phyloP scores from a whole-genome alignment of 35 echinoderm and acorn worm species.

The Strongylocentrotus purpuratus region DNA sequence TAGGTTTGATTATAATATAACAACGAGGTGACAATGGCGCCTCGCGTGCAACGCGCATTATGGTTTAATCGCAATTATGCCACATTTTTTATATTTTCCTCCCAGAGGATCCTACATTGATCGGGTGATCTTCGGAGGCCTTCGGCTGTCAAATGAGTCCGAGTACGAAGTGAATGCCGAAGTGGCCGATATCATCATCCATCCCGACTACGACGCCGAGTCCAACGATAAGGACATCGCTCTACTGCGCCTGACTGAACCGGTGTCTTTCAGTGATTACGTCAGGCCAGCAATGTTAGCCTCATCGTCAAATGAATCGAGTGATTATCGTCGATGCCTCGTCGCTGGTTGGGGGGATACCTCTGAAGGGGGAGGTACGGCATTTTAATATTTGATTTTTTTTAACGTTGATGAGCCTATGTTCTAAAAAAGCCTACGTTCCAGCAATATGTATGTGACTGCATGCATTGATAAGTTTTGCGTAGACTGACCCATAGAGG shows the following conservation, averaged over 20 bases:
- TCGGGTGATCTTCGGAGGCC: background rate
- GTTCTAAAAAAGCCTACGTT: no score
- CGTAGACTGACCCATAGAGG: no score
- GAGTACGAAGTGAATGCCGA: background rate
- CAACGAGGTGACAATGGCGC: no score
- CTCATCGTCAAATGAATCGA: background rate
- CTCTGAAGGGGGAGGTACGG: no score
- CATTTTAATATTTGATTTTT: no score
- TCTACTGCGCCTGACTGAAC: slow-evolving; percentile 4
- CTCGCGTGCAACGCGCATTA: no score
- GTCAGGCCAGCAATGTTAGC: slow-evolving; percentile 18
- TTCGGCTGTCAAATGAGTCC: background rate
- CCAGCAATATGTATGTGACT: no score
- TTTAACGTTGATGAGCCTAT: no score
- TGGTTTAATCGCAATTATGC: no score
- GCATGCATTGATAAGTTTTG: no score
- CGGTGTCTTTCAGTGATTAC: slow-evolving; percentile 13
- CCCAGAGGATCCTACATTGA: background rate
- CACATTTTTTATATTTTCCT: background rate
- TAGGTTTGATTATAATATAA: no score
- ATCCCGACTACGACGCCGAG: slow-evolving; percentile 10
- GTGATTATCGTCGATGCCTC: background rate
- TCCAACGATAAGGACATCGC: background rate
- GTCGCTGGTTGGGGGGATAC: background rate
- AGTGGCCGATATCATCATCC: background rate